Evolutionary conservation across 1,140 invertebrate genomes (phyloP).

Genomic region (Cataglyphis hispanica): DNA sequence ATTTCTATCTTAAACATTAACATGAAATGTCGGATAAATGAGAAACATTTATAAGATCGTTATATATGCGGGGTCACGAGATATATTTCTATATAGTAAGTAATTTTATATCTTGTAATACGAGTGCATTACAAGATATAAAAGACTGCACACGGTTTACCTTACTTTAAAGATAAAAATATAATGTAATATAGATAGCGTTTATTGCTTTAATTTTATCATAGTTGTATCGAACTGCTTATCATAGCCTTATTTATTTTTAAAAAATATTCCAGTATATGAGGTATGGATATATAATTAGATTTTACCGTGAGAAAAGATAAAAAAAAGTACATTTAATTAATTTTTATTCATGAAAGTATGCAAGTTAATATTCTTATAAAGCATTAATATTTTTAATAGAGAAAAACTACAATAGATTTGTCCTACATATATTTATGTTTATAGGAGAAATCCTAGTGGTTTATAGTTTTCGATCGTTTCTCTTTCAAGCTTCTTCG

Average conservation of each 20-base stretch:
- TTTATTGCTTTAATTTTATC: not conserved
- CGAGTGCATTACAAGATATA: not conserved
- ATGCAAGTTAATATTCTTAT: no score
- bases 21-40: not conserved
- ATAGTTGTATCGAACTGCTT: not conserved
- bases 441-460: not conserved
- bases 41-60: slow-evolving; percentile 33
- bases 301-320: not conserved
- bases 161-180: not conserved
- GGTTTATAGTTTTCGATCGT: not conserved
- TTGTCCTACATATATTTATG: not conserved
- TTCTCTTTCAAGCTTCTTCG: not conserved
- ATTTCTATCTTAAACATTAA: slow-evolving; percentile 21
- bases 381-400: not conserved
- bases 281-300: not conserved
- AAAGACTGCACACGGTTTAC: not conserved
- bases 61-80: not conserved
- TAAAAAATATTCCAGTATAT: not conserved
- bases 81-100: not conserved
- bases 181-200: not conserved
- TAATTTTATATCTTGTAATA: not conserved
- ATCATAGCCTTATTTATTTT: not conserved
- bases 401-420: not conserved
- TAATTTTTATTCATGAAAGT: not conserved
- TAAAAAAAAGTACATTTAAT: slow-evolving; percentile 2